Base-by-base conservation (phyloP, 2,888 invertebrate genomes). In the Polylopha cassiicola region DNA sequence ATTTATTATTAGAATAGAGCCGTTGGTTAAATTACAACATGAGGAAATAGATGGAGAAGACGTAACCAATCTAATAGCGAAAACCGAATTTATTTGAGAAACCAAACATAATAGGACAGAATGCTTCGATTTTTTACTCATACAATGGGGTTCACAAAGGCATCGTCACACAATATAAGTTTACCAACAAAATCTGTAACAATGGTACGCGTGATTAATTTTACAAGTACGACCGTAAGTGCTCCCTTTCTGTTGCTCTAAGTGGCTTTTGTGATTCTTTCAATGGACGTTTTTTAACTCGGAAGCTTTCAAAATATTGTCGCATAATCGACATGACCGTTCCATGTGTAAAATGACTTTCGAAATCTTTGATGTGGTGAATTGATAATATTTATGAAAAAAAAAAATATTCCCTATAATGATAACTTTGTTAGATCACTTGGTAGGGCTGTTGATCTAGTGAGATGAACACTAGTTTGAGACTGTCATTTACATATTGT, bases 121-220 rank as follows among this genome's bases (percentile, higher is more conserved):
- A 23, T 24, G 3, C n/a, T 26, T 16, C 2, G 20, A 8, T 47
- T 49, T 49, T 66, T 54, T 44, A 31, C 26, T 43, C 39, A 37
- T 49, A 47, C 48, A 54, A 75, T 72, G 72, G 73, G 62, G 48
- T 55, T 31, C 31, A 64, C 64, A 75, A 71, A 53, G 43, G 51
- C 47, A 65, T 76, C 75, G 75, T 76, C 55, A 47, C 42, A 37
- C 51, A 51, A 59, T 50, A 52, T 58, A 63, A 81, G 84, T 84
- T 79, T 84, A 78, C 82, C 79, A 82, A 82, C 84, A 84, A 61
- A 67, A 65, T 49, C 55, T 55, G 48, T 59, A 65, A 72, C 70
- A 73, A 65, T 65, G 64, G 54, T 61, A 64, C 62, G 68, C 73
- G 73, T 79, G 81, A 82, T 82, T 79, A 80, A 79, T 81, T 75